These are phyloP conservation scores for Ptiloglossa arizonensis DNA, from an alignment of 1,140 invertebrate species.

Conservation along the genomic window DNA sequence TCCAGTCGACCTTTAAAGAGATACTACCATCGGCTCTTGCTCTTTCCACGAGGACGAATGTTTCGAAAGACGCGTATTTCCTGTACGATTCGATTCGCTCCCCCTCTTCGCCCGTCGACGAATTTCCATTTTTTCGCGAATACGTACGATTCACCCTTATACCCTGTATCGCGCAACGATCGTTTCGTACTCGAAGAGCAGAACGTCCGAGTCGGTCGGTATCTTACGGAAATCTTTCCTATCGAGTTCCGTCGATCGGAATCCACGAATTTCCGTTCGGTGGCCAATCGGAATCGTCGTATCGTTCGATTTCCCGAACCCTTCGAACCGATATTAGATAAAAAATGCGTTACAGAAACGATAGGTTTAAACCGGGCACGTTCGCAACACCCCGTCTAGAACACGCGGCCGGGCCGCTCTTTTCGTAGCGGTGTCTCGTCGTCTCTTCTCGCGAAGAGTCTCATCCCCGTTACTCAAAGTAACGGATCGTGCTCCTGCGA, in stretches of 20 bases:
- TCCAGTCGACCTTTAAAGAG: conserved; percentile 64
- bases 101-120: neutral
- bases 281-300: too few relatives aligned
- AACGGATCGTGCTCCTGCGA: conserved; percentile 9
- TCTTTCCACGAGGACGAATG: conserved; percentile 4
- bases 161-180: too few relatives aligned
- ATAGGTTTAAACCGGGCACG: too few relatives aligned
- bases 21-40: conserved; percentile 41
- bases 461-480: neutral
- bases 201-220: too few relatives aligned
- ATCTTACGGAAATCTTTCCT: too few relatives aligned
- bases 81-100: neutral
- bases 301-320: too few relatives aligned
- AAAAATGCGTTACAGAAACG: too few relatives aligned
- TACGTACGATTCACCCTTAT: neutral
- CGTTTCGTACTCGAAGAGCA: too few relatives aligned
- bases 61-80: conserved; percentile 16
- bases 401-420: neutral
- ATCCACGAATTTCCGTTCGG: neutral
- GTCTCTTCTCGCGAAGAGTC: neutral
- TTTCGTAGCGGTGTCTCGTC: neutral
- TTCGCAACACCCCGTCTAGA: neutral
- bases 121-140: neutral
- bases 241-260: too few relatives aligned
- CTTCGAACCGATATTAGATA: too few relatives aligned